phyloP scores from a whole-genome alignment of 2,888 invertebrate genomes.

The Trachelus stipa region DNA sequence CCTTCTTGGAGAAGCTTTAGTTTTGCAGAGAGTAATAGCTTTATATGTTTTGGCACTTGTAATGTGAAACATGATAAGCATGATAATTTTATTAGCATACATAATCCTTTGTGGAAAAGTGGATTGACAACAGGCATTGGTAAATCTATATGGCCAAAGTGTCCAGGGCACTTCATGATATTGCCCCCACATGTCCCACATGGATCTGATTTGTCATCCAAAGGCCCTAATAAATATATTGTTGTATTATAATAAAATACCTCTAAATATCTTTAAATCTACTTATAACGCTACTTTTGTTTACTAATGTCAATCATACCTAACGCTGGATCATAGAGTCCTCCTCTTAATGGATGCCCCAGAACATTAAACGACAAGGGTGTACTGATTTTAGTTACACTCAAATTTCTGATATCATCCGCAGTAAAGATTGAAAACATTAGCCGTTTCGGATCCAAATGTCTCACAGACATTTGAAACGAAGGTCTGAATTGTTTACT shows the following conservation, averaged over 20 bases:
- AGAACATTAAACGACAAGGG: slow-evolving; percentile 83
- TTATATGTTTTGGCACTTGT: slow-evolving; percentile 73
- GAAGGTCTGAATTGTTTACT: not conserved
- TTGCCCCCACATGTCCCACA: slow-evolving; percentile 85
- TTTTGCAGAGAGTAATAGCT: slow-evolving; percentile 75
- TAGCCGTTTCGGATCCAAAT: slow-evolving; percentile 59
- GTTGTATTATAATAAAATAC: slow-evolving; percentile 5
- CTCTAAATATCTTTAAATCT: not conserved
- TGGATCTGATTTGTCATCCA: slow-evolving; percentile 74
- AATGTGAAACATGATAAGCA: slow-evolving; percentile 80
- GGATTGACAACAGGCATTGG: slow-evolving; percentile 93
- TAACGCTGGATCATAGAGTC: slow-evolving; percentile 90
- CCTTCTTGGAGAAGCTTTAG: slow-evolving; percentile 80
- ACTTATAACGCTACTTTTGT: too few species aligned
- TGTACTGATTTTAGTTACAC: slow-evolving; percentile 84
- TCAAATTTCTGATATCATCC: slow-evolving; percentile 82
- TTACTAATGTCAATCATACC: slow-evolving; percentile 68
- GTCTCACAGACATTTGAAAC: slow-evolving; percentile 37
- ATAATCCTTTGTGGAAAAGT: slow-evolving; percentile 82
- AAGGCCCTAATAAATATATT: slow-evolving; percentile 67
- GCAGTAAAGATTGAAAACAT: slow-evolving; percentile 80
- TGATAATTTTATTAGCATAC: slow-evolving; percentile 74
- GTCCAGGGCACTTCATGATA: slow-evolving; percentile 83
- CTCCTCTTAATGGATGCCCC: slow-evolving; percentile 84
- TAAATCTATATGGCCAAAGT: slow-evolving; percentile 94